A percentile compares a stretch with the other conserved stretches of the same genome.
phyloP scores from a whole-genome alignment of 2,888 invertebrate genomes.

The Doris montereyensis region DNA sequence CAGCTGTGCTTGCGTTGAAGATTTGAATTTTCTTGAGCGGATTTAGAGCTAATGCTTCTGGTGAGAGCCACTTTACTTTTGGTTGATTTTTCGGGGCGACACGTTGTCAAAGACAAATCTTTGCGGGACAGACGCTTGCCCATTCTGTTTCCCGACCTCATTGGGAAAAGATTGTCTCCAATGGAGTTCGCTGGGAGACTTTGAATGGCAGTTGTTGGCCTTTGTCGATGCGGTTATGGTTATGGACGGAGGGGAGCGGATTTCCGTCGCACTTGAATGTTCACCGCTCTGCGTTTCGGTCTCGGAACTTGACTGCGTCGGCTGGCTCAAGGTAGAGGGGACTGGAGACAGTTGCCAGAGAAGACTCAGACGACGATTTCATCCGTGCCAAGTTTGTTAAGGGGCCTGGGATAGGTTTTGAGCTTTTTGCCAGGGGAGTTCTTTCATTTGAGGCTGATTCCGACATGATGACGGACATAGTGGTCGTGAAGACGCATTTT shows the following conservation, averaged over 20 bases:
- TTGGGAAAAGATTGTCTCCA: slow-evolving; percentile 55
- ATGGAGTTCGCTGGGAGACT: slow-evolving; percentile 33
- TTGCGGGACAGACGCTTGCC: background rate
- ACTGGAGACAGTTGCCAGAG: slow-evolving; percentile 53
- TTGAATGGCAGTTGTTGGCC: background rate
- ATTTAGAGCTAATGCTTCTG: slow-evolving; percentile 45
- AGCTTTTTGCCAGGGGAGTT: background rate
- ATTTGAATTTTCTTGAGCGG: slow-evolving; percentile 35
- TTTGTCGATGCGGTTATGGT: background rate
- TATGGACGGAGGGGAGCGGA: slow-evolving; percentile 52
- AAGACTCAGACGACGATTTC: slow-evolving; percentile 50
- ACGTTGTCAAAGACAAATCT: slow-evolving; percentile 33
- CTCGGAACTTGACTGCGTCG: slow-evolving; percentile 60
- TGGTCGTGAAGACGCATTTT: slow-evolving; percentile 35
- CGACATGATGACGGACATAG: slow-evolving; percentile 37
- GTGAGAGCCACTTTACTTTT: slow-evolving; percentile 15
- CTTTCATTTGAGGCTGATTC: slow-evolving; percentile 23
- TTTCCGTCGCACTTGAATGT: slow-evolving; percentile 52
- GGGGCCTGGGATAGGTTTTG: background rate
- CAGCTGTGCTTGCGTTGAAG: slow-evolving; percentile 40
- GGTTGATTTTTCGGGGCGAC: background rate
- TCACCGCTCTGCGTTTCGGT: slow-evolving; percentile 44
- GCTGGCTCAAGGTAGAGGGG: slow-evolving; percentile 74
- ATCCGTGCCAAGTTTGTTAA: slow-evolving; percentile 42
- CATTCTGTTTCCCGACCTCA: background rate